Base-by-base conservation (phyloP, 2,797 vertebrate species). In the Sphenodon punctatus region DNA sequence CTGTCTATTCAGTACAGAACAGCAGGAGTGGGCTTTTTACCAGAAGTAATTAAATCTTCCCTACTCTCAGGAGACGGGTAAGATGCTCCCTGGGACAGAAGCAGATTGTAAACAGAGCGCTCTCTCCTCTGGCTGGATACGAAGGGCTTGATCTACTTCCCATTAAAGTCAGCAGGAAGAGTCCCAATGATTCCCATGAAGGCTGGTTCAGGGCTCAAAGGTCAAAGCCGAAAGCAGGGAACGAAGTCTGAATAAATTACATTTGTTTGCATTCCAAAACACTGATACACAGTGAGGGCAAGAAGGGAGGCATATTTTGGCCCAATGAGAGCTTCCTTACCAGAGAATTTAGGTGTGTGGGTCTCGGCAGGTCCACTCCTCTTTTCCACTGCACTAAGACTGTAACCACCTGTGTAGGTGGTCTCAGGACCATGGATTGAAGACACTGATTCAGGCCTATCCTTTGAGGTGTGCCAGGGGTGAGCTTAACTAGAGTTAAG, bases 401-500 rank as follows among this genome's bases (percentile, higher is more conserved):
- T 19, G 49, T 48, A 30, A 34, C 15, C 10, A 19, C n/a, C 42
- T 67, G 76, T 11, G 65, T 32, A 72, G 78, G 13, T 43, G 5
- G 11, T 49, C 78, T 61, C 51, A 45, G 5, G 9, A 69, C 5
- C 73, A 39, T 69, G 38, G 88, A 86, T 43, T 61, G 20, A 55
- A 68, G 59, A 71, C 39, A 17, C 68, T 67, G 25, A 56, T 84
- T 65, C 68, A 75, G 86, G 67, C 42, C 38, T 64, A 25, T 55
- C 5, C 79, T 75, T 81, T 71, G 30, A 85, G 77, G 36, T 61
- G 48, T 27, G 38, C 41, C 56, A 67, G 12, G 15, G n/a, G n/a
- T 60, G 74, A 77, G 67, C 56, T n/a, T n/a, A n/a, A 43, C 77
- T 88, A 84, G 48, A 80, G 68, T 73, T 34, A 84, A 80, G 25